Percentiles rank a stretch among this genome's conserved stretches.
Conservation (phyloP, 2,888 invertebrate species). For the Euspilapteryx auroguttella region DNA sequence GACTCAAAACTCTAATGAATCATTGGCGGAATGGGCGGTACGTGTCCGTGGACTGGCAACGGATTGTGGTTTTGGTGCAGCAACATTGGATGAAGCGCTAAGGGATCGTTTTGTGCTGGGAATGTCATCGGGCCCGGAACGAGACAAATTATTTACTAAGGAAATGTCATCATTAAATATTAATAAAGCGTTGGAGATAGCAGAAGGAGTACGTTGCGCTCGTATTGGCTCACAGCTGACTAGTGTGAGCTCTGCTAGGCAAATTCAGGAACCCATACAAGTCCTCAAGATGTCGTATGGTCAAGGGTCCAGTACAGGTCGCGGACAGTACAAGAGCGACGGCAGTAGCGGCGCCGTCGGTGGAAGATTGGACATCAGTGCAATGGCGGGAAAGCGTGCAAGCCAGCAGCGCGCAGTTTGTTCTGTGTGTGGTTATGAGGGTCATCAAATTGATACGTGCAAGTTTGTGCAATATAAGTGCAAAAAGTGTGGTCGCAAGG, state of each 20-base stretch:
- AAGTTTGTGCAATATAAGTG: not conserved
- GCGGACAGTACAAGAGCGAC: too few relatives aligned
- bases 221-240: not conserved
- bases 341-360: not conserved
- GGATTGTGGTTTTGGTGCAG: not conserved
- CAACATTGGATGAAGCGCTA: not conserved
- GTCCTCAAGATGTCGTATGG: too few relatives aligned
- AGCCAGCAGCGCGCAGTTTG: too few relatives aligned
- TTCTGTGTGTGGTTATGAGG: not conserved
- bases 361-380: too few relatives aligned
- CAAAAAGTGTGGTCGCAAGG: too few relatives aligned
- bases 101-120: conserved; percentile 1
- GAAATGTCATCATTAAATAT: not conserved
- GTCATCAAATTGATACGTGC: not conserved
- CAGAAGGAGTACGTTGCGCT: not conserved
- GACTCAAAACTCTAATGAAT: too few relatives aligned
- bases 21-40: conserved; percentile 5
- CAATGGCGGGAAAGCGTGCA: too few relatives aligned
- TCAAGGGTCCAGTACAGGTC: too few relatives aligned
- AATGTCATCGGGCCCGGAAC: not conserved
- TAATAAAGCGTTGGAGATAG: conserved; percentile 1
- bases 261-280: not conserved
- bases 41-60: conserved; percentile 1
- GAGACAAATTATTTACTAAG: conserved; percentile 1
- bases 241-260: too few relatives aligned